These are phyloP conservation scores for Eupithecia abbreviata DNA, from an alignment of 2,888 invertebrate genomes.

Conservation along the genomic window DNA sequence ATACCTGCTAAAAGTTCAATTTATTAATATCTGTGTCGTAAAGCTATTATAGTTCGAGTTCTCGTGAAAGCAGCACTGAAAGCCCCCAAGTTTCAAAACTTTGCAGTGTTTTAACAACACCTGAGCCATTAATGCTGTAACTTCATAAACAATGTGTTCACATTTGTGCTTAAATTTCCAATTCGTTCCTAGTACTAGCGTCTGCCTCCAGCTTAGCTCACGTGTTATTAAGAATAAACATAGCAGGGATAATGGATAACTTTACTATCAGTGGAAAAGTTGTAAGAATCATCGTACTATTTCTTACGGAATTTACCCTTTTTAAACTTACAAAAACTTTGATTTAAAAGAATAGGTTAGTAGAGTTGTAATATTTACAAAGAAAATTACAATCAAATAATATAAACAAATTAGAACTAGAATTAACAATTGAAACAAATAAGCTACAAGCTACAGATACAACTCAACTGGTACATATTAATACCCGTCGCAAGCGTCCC, in stretches of 20 bases:
- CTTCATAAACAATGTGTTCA: conserved; percentile 5
- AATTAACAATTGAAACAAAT: no score
- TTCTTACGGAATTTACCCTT: neutral
- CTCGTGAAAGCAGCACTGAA: conserved; percentile 6
- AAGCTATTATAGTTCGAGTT: conserved; percentile 5
- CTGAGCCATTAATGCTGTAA: conserved; percentile 5
- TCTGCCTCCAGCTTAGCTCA: neutral
- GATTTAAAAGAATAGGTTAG: neutral
- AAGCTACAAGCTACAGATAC: no score
- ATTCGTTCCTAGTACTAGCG: neutral
- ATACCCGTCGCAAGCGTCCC: no score
- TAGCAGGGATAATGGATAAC: neutral
- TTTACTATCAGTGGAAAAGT: neutral
- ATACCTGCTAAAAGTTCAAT: neutral
- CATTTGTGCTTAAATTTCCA: neutral
- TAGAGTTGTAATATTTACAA: no score
- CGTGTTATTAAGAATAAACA: neutral
- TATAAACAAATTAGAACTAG: no score
- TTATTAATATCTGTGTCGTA: neutral
- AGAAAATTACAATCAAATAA: no score
- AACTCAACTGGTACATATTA: no score
- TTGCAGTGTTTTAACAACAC: conserved; percentile 26
- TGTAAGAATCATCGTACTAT: neutral
- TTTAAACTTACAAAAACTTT: neutral
- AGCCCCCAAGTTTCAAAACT: conserved; percentile 18